Evolutionary conservation across 2,888 invertebrate genomes (phyloP).

Genomic region (Morpho achilles): DNA sequence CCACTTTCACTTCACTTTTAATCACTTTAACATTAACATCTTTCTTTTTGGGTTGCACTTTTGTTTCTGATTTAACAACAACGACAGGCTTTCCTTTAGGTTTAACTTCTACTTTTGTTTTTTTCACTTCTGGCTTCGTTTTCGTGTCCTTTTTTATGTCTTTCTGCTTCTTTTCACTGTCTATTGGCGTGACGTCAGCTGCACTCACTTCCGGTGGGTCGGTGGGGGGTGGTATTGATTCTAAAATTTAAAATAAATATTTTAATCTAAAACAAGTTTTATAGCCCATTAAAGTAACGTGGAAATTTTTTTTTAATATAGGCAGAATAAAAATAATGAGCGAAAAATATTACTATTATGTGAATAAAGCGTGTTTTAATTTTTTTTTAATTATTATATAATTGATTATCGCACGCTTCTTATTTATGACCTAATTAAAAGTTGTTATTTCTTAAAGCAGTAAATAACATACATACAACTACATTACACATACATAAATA

Average conservation of each 20-base stretch:
- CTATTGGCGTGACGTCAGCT: constrained; percentile 45
- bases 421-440: no score
- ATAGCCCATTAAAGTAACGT: no score
- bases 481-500: no score
- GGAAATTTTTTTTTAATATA: no score
- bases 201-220: constrained; percentile 64
- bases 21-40: constrained; percentile 35
- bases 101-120: constrained; percentile 35
- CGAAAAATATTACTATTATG: no score
- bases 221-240: constrained; percentile 39
- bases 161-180: constrained; percentile 40
- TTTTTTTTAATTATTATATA: no score
- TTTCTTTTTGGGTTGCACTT: constrained; percentile 41
- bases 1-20: constrained; percentile 44
- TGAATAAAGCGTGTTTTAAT: no score
- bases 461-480: no score
- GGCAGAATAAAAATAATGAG: no score
- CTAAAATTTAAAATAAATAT: constrained; percentile 31
- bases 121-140: constrained; percentile 36
- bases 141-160: constrained; percentile 27
- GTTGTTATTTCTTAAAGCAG: no score
- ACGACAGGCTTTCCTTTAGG: constrained; percentile 36
- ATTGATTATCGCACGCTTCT: no score
- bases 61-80: constrained; percentile 35
- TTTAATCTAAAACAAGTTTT: not conserved